These are phyloP conservation scores for Drosophila silvestris DNA, from an alignment of 2,888 invertebrate genomes.

Conservation along the genomic window DNA sequence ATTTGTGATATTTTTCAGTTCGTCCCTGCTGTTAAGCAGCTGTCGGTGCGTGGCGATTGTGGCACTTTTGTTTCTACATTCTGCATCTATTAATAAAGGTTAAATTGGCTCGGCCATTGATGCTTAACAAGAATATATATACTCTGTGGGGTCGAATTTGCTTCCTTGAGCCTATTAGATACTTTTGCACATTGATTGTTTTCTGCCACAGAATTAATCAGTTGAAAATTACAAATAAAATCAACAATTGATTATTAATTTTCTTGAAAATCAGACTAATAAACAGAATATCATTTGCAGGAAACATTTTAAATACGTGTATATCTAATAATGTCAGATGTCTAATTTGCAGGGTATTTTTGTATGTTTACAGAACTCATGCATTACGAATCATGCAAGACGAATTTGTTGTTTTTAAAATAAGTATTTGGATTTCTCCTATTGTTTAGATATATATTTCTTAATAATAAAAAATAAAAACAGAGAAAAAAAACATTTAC, in stretches of 20 bases:
- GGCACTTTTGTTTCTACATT: slow-evolving; percentile 8
- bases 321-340: background rate
- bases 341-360: background rate
- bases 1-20: slow-evolving; percentile 43
- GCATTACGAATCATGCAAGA: too few species aligned
- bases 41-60: slow-evolving; percentile 3
- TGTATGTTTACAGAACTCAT: background rate
- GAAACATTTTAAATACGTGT: background rate
- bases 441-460: background rate
- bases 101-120: background rate
- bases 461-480: background rate
- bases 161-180: background rate
- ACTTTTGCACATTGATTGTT: background rate
- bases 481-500: background rate
- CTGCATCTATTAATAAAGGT: background rate
- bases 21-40: slow-evolving; percentile 6
- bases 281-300: background rate
- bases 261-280: background rate
- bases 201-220: background rate
- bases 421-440: background rate
- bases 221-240: background rate
- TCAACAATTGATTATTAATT: background rate
- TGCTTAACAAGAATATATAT: background rate
- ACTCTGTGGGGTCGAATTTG: background rate
- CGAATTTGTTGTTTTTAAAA: background rate